Conservation (phyloP, 2,797 vertebrate species). For the Gallinago nigripennis region DNA sequence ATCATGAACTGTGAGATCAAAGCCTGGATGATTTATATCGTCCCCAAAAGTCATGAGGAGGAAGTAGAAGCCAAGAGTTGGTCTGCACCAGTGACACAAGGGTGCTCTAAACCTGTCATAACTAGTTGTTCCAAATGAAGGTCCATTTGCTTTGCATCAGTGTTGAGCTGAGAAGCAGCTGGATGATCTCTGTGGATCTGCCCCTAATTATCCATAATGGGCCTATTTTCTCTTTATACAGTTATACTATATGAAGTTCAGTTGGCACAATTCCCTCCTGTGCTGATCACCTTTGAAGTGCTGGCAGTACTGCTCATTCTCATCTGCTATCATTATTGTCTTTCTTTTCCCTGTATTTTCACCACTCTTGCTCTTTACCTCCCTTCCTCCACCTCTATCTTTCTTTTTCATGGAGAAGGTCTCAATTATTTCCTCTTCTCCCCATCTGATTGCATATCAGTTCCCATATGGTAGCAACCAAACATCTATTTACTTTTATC, state of each 20-base stretch:
- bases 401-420: not conserved
- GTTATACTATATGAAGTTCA: not conserved
- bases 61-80: not conserved
- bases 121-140: not conserved
- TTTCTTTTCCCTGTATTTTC: not conserved
- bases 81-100: not conserved
- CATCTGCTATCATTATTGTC: not conserved
- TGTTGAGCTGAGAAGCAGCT: not conserved
- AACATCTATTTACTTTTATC: not conserved
- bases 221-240: not conserved
- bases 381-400: accelerated
- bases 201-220: not conserved
- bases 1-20: not conserved
- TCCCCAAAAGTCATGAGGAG: not conserved
- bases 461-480: not conserved
- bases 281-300: not conserved
- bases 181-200: not conserved
- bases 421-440: not conserved
- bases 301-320: not conserved
- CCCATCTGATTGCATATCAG: not conserved
- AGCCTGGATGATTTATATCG: not conserved
- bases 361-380: not conserved
- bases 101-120: not conserved
- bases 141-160: not conserved
- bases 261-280: not conserved